Evolutionary conservation across 2,113 vertebrate species (phyloP), one percentile per base, ranked within the genome.

Genomic region (Ardeotis arabs): DNA sequence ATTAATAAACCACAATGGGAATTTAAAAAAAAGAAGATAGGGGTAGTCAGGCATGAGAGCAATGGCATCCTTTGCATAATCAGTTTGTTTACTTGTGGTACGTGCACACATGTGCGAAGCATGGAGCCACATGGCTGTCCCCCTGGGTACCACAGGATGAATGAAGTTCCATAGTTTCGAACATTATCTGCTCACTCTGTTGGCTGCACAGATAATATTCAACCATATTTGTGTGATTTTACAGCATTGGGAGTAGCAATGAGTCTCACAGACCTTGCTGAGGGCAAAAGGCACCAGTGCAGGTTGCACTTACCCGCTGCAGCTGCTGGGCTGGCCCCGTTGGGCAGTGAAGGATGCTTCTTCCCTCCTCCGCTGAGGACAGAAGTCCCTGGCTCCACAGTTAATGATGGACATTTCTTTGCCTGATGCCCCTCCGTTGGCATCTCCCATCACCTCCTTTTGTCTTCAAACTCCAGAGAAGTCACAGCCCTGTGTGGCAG

Each of bases 51-150:
- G n/a, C 17, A 62, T 27, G 19, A 31, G 11, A 18, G 15, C 5
- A 72, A 44, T 21, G 68, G 27, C 27, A 66, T 22, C 12, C 27
- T 89, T 64, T 80, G 73, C 16, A 15, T 29, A 79, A 72, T 41
- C 6, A 19, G 22, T 59, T 75, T 70, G 37, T 37, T 78, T 79
- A 50, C 20, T 28, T 52, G 33, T 10, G 27, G 22, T 35, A 25
- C 23, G 33, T 1, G 3, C 9, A 11, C 11, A 29, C 12, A 33
- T 0, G 0, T 14, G 16, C 35, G 35, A 2, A 41, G 2, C 5
- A 37, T 1, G 2, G 33, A 41, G 33, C 10, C 66, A 33, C 23
- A 45, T 0, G 1, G n/a, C 35, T 84, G 10, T 29, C 10, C 14
- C 47, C 20, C 13, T 50, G 20, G 7, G 20, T 41, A 81, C 37